Evolutionary conservation across 2,888 invertebrate genomes (phyloP).

Genomic region (Alcis repandata): DNA sequence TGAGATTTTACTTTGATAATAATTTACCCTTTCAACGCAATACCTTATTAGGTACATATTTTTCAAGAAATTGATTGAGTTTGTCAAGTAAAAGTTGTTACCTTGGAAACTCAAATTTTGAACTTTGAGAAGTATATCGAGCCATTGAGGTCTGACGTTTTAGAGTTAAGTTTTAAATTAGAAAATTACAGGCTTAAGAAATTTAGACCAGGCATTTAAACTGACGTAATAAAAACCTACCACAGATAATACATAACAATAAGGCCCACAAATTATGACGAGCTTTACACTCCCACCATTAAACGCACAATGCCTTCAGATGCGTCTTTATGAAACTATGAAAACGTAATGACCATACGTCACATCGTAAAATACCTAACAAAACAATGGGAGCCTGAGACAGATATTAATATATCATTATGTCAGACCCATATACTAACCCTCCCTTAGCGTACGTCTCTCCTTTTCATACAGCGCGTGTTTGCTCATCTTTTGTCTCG

Average conservation of each 20-base stretch:
- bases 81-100: too few species aligned
- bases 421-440: constrained; percentile 81
- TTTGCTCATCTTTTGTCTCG: constrained; percentile 49
- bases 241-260: constrained; percentile 49
- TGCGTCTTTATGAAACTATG: constrained; percentile 84
- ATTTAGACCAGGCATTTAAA: not conserved
- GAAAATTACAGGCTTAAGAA: not conserved
- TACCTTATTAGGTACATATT: too few species aligned
- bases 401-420: constrained; percentile 87
- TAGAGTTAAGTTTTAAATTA: too few species aligned
- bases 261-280: constrained; percentile 70
- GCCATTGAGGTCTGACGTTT: too few species aligned
- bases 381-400: constrained; percentile 83
- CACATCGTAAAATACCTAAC: constrained; percentile 84
- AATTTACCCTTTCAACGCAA: too few species aligned
- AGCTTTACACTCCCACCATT: constrained; percentile 72
- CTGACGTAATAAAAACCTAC: constrained; percentile 31
- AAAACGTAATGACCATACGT: constrained; percentile 86
- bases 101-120: too few species aligned
- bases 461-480: constrained; percentile 52
- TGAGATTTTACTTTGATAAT: too few species aligned
- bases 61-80: too few species aligned
- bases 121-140: too few species aligned
- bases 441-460: constrained; percentile 56
- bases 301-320: constrained; percentile 77